Evolutionary conservation across 2,113 vertebrate genomes (phyloP), one percentile per base, ranked within the genome.

Genomic region (Balaenoptera acutorostrata): DNA sequence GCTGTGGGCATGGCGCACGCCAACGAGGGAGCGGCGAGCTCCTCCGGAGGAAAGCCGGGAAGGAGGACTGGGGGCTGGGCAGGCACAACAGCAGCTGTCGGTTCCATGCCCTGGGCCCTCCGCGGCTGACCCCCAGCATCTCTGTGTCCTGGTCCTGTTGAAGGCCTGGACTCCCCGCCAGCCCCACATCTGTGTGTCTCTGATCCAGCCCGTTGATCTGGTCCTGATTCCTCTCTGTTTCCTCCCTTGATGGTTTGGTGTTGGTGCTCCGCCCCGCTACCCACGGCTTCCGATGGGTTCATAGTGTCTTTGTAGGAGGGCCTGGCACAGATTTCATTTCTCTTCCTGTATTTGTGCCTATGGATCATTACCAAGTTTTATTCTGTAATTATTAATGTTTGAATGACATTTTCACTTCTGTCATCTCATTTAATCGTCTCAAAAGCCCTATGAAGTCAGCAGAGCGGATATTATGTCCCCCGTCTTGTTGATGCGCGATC

Each of bases 41-140:
- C 27, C 72, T 0, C 18, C 15, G 27, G 39, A 49, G 44, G 68
- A 29, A 46, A 86, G 15, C 8, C 31, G 44, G 3, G 41, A 36
- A 94, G 52, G 27, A 44, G 44, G 63, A 27, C 49, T 0, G 0
- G 33, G 39, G 7, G 7, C 15, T 14, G 13, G 39, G 20, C 14
- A 49, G 77, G 36, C 49, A 8, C 33, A 10, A 3, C 9, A 72
- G 39, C 15, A 17, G 33, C 15, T 7, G 21, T 31, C 18, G 3
- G 0, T 74, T 83, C 21, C 8, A 1, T 0, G 6, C 33, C 36
- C n/a, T 3, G 13, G 7, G 13, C 4, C 39, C 59, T 52, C 25
- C 17, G 20, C 0, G 3, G 15, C 23, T 12, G 39, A 8, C 39
- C 27, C 18, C 12, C 0, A 20, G 29, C 25, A 1, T 10, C 11